Conservation (phyloP, 1,140 invertebrate genomes). For the Orchesella cincta region DNA sequence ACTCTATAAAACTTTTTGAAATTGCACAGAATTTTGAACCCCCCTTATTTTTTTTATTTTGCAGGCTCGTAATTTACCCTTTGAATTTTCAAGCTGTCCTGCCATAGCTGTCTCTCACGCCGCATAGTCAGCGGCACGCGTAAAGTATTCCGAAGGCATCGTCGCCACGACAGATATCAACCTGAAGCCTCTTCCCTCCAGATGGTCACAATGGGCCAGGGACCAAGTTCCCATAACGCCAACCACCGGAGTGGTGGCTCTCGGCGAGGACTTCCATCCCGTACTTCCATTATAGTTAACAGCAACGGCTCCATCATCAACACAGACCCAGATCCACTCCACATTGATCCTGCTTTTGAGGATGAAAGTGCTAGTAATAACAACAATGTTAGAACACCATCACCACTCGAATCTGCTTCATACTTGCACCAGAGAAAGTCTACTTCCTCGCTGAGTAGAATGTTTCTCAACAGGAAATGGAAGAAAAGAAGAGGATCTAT, state of each 20-base stretch:
- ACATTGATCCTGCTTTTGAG: background rate
- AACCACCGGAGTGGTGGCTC: background rate
- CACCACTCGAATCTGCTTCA: conserved; percentile 21
- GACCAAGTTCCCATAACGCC: conserved; percentile 34
- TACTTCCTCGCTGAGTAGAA: conserved; percentile 37
- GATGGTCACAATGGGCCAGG: conserved; percentile 42
- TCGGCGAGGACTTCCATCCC: conserved; percentile 3
- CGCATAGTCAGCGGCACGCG: background rate
- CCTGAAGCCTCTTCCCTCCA: background rate
- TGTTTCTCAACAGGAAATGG: conserved; percentile 45
- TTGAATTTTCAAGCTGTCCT: background rate
- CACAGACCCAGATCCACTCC: conserved; percentile 12
- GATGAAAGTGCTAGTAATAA: conserved; percentile 1
- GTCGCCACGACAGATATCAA: background rate
- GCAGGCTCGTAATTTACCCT: background rate
- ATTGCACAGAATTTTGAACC: background rate
- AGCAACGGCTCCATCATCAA: conserved; percentile 15
- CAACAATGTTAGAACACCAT: background rate
- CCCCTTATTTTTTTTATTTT: background rate
- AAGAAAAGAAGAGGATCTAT: conserved; percentile 49
- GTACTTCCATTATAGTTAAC: conserved; percentile 12
- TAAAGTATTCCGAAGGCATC: background rate
- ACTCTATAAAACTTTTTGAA: too few species aligned
- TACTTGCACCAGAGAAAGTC: conserved; percentile 38
- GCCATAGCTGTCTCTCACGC: background rate